Evolutionary conservation across 2,113 vertebrate genomes (phyloP), one percentile per base, ranked within the genome.

Genomic region (Rhipidura dahli): DNA sequence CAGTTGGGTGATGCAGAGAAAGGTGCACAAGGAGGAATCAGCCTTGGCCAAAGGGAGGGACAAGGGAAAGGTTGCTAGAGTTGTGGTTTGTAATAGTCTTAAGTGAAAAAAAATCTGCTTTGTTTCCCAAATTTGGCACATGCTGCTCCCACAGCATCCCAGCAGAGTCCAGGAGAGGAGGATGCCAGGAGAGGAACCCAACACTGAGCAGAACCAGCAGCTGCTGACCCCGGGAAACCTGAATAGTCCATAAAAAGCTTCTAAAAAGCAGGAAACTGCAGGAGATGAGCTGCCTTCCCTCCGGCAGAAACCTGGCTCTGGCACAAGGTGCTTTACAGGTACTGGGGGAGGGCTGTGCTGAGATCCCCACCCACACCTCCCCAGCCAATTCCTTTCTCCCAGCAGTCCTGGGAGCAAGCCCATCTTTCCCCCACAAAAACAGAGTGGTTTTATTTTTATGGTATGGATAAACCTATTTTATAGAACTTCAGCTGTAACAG

Each of bases 231-330:
- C 2, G 1, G 37, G 44, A 83, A 63, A 27, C 15, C 15, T 7
- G 28, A 33, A 39, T 18, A 28, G 56, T 35, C 5, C 2, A 28
- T 8, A 4, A 7, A 88, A 56, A 75, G 16, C 33, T 47, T 60
- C 53, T 10, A 8, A 44, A 66, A 59, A 60, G 11, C 64, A 37
- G 59, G 59, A 37, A 21, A 11, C 3, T 8, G 10, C 60, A 3
- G 47, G 49, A 82, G 24, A 27, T 13, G 11, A 10, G 6, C 33
- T 73, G 64, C 64, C 47, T 65, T 70, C 22, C 59, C 64, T 60
- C 12, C 0, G 0, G 79, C 40, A n/a, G 30, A 28, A 56, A 12
- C 33, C 2, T 18, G 54, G n/a, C 21, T 13, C 61, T 5, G 1
- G 18, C n/a, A 27, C 89, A 22, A 27, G 56, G 72, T 39, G 75